phyloP scores from a whole-genome alignment of 2,888 invertebrate species.

The Synergus umbraculus region DNA sequence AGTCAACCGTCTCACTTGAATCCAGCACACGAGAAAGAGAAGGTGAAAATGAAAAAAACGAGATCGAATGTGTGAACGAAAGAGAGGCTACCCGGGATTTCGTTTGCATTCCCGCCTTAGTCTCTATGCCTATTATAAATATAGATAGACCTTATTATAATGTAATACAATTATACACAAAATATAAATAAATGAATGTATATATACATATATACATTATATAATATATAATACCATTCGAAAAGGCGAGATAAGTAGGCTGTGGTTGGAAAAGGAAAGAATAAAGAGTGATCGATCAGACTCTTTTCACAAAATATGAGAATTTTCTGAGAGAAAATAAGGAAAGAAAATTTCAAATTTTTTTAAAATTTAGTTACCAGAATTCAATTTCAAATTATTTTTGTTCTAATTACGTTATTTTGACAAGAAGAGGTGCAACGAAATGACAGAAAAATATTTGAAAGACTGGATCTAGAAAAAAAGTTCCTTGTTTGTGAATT shows the following conservation, averaged over 20 bases:
- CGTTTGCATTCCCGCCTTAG: conserved; percentile 69
- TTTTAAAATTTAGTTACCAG: background rate
- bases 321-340: conserved; percentile 38
- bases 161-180: conserved; percentile 68
- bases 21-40: conserved; percentile 27
- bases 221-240: conserved; percentile 49
- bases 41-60: conserved; percentile 16
- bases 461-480: conserved; percentile 14
- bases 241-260: conserved; percentile 42
- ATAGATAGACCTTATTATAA: conserved; percentile 73
- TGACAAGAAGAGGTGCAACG: conserved; percentile 44
- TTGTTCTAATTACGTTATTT: background rate
- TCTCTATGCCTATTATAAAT: conserved; percentile 72
- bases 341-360: background rate
- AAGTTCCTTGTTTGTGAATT: conserved; percentile 48
- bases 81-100: conserved; percentile 62
- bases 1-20: conserved; percentile 24
- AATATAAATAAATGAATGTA: conserved; percentile 50
- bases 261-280: conserved; percentile 37
- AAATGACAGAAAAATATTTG: conserved; percentile 41
- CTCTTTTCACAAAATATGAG: conserved; percentile 63
- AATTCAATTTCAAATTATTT: background rate
- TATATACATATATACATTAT: conserved; percentile 60
- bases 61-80: conserved; percentile 38
- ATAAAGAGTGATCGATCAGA: conserved; percentile 45